A percentile compares a stretch with the other conserved stretches of the same genome.
These are phyloP conservation scores for Catostylus mosaicus DNA, from an alignment of 30 jellyfish, hydroid and myxozoan genomes.

Conservation along the genomic window DNA sequence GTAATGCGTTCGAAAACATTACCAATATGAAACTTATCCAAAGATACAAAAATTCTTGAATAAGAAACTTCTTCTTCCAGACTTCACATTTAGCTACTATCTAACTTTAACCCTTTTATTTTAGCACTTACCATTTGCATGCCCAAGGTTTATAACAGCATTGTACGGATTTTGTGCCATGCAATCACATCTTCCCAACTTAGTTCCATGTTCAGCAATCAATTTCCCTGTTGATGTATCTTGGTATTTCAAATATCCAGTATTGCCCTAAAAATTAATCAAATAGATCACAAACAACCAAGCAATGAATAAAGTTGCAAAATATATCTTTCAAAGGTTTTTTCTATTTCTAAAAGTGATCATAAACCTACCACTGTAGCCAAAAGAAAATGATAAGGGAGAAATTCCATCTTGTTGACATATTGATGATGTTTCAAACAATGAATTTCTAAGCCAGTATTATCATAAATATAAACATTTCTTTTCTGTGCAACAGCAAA, in stretches of 20 bases:
- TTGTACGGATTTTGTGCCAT: slow-evolving; percentile 96
- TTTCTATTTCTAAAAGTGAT: too few species aligned
- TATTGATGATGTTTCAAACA: slow-evolving; percentile 79
- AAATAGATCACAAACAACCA: not conserved
- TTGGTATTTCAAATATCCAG: slow-evolving; percentile 86
- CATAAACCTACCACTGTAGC: slow-evolving; percentile 96
- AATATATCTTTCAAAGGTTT: not conserved
- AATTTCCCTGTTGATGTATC: slow-evolving; percentile 99
- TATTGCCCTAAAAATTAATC: slow-evolving; percentile 57
- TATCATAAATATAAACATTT: slow-evolving; percentile 90
- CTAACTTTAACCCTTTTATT: too few species aligned
- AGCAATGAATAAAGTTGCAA: not conserved
- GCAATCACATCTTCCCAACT: slow-evolving; percentile 92
- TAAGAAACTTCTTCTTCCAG: too few species aligned
- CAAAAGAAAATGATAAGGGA: slow-evolving; percentile 93
- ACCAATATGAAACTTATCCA: too few species aligned
- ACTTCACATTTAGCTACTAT: too few species aligned
- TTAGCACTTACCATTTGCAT: slow-evolving; percentile 80
- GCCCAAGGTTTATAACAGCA: slow-evolving; percentile 96
- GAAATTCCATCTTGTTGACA: slow-evolving; percentile 88
- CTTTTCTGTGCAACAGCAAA: slow-evolving; percentile 99
- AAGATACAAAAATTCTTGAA: too few species aligned
- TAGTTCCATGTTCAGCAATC: slow-evolving; percentile 79
- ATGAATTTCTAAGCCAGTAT: slow-evolving; percentile 93
- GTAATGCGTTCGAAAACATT: too few species aligned